Percentiles rank a stretch among this genome's conserved stretches.
These are phyloP conservation scores for Leucophora obtusa DNA, from an alignment of 2,888 invertebrate species.

Conservation along the genomic window DNA sequence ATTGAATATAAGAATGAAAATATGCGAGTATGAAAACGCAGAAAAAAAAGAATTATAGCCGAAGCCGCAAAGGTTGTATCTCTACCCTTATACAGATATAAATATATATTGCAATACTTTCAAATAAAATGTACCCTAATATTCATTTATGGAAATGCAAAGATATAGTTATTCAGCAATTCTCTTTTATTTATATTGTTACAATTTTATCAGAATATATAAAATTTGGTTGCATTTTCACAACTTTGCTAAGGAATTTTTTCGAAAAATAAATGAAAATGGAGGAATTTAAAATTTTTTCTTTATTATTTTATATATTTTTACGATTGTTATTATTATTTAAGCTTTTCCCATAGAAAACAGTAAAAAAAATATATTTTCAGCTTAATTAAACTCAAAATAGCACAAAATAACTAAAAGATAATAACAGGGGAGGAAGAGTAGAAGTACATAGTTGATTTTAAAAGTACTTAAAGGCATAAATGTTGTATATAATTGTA, in stretches of 20 bases:
- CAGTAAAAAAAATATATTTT: slow-evolving; percentile 70
- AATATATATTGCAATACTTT: no score
- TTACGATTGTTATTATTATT: slow-evolving; percentile 68
- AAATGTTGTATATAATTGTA: slow-evolving; percentile 1
- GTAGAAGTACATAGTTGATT: neutral
- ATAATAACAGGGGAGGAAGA: neutral
- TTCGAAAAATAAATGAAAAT: slow-evolving; percentile 44
- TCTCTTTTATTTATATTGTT: slow-evolving; percentile 36
- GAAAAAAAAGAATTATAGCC: no score
- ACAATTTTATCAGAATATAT: slow-evolving; percentile 38
- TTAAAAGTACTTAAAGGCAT: slow-evolving; percentile 16
- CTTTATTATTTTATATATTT: slow-evolving; percentile 67
- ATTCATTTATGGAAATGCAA: slow-evolving; percentile 22
- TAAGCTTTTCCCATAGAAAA: slow-evolving; percentile 51
- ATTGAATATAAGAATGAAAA: no score
- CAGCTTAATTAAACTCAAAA: slow-evolving; percentile 75
- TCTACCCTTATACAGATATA: no score
- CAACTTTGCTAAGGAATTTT: slow-evolving; percentile 65
- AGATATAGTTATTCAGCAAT: slow-evolving; percentile 22
- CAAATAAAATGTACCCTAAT: neutral
- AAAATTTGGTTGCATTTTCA: slow-evolving; percentile 44
- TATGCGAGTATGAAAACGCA: no score
- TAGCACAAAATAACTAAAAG: slow-evolving; percentile 21
- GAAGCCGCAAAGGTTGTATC: no score
- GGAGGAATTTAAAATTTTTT: slow-evolving; percentile 53